Conservation (phyloP, 2,888 invertebrate genomes). For the Aproaerema taeniolella region DNA sequence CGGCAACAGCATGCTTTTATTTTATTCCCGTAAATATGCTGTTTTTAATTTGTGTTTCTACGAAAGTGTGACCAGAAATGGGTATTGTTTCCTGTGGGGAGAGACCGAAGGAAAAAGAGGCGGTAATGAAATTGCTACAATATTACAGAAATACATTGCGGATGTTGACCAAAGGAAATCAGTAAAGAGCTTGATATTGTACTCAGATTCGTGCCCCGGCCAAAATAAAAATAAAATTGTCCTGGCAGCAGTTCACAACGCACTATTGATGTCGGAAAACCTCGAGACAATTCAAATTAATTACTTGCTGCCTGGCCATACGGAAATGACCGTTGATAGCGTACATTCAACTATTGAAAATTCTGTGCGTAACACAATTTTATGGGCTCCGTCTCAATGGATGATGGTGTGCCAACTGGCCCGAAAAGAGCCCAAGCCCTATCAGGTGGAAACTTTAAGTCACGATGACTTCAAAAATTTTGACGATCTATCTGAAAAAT, state of each 20-base stretch:
- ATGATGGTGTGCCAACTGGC: constrained; percentile 13
- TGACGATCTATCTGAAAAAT: background rate
- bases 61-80: constrained; percentile 17
- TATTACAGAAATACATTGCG: constrained; percentile 1
- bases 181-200: background rate
- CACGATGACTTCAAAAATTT: constrained; percentile 4
- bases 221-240: constrained; percentile 9
- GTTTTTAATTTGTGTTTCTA: constrained; percentile 18
- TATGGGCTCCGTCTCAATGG: constrained; percentile 25
- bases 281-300: constrained; percentile 24
- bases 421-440: constrained; percentile 9
- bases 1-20: constrained; percentile 14
- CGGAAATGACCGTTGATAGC: constrained; percentile 24
- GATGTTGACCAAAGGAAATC: background rate
- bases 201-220: background rate
- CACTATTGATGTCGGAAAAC: constrained; percentile 13
- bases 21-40: constrained; percentile 15
- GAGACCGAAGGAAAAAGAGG: constrained; percentile 15
- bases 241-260: constrained; percentile 16
- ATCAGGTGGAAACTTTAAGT: constrained; percentile 1
- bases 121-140: constrained; percentile 16
- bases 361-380: constrained; percentile 18
- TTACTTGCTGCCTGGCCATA: constrained; percentile 26
- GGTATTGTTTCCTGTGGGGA: constrained; percentile 14
- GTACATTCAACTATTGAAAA: constrained; percentile 24